Base-by-base conservation (phyloP, 2,113 vertebrate genomes). In the Pontoporia blainvillei region DNA sequence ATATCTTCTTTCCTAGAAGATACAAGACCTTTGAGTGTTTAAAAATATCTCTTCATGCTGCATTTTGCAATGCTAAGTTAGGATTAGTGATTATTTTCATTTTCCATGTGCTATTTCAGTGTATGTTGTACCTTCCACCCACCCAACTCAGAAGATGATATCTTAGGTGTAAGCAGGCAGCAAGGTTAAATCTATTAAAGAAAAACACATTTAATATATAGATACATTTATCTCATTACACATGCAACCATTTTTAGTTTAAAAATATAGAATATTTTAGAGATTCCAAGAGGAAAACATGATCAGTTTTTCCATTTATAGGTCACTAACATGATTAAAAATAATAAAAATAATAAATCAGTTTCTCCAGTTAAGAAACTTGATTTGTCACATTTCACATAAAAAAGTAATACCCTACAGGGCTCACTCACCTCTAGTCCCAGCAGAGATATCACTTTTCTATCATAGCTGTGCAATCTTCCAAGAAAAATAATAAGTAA, bases 31-130 rank as follows among this genome's bases (percentile, higher is more conserved):
- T 96, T 88, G 76, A 93, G 86, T 92, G 61, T 61, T 96, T 39
- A 91, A 96, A 20, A 86, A 12, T n/a, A 1, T 52, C 96, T 27
- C 18, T 39, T 57, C 21, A 71, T 75, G 85, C 88, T 59, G 21
- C 61, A 69, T 83, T 96, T 97, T 96, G 84, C 52, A 64, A 81
- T 61, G 3, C 4, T 85, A 76, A 93, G 62, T 93, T 90, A 95
- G 7, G 5, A 81, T 27, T 81, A 95, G 52, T 39, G 46, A 79
- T 96, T 78, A 86, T 96, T 78, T 94, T 86, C 4, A 59, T 85
- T 93, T 97, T 97, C 44, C n/a, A 27, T 79, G 95, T 94, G 29
- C 23, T 93, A 46, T 73, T 94, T 97, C 44, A 96, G 66, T 62
- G n/a, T 92, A 94, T 13, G 0, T 0, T 95, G 62, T 91, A 61